Conservation (phyloP, 1,140 invertebrate species). For the Drosophila ercepeae region DNA sequence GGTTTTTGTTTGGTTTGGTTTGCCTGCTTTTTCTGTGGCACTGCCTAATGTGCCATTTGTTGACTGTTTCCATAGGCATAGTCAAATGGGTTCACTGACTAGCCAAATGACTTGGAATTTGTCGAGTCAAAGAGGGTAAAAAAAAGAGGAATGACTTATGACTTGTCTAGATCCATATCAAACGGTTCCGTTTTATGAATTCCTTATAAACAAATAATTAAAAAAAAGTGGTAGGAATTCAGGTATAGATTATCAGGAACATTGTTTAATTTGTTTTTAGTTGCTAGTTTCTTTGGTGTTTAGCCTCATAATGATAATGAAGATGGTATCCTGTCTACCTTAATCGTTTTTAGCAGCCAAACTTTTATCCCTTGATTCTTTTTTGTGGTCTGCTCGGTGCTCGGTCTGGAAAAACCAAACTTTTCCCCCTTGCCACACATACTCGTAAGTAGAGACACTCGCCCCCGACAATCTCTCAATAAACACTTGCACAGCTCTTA, state of each 20-base stretch:
- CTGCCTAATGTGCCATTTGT: slow-evolving; percentile 66
- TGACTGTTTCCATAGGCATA: slow-evolving; percentile 59
- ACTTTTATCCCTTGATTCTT: slow-evolving; percentile 8
- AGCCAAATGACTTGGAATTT: slow-evolving; percentile 47
- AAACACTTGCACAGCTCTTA: slow-evolving; percentile 80
- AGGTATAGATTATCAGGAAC: too few relatives aligned
- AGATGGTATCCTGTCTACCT: slow-evolving; percentile 11
- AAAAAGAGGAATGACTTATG: slow-evolving; percentile 19
- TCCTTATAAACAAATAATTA: too few relatives aligned
- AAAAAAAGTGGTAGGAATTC: too few relatives aligned
- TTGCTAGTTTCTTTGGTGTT: background rate
- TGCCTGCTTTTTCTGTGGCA: slow-evolving; percentile 32
- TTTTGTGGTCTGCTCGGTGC: slow-evolving; percentile 4
- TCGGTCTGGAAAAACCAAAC: slow-evolving; percentile 29
- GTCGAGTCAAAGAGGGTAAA: slow-evolving; percentile 4
- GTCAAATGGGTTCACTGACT: slow-evolving; percentile 65
- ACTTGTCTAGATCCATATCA: slow-evolving; percentile 23
- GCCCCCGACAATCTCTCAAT: slow-evolving; percentile 61
- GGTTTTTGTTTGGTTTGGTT: slow-evolving; percentile 19
- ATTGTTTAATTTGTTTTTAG: background rate
- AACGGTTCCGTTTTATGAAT: background rate
- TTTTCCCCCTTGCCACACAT: slow-evolving; percentile 14
- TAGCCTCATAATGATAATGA: background rate
- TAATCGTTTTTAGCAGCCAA: slow-evolving; percentile 23
- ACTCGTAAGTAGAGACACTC: slow-evolving; percentile 35